These are phyloP conservation scores for Leiothrix lutea DNA, from an alignment of 2,113 vertebrate species.

Conservation along the genomic window DNA sequence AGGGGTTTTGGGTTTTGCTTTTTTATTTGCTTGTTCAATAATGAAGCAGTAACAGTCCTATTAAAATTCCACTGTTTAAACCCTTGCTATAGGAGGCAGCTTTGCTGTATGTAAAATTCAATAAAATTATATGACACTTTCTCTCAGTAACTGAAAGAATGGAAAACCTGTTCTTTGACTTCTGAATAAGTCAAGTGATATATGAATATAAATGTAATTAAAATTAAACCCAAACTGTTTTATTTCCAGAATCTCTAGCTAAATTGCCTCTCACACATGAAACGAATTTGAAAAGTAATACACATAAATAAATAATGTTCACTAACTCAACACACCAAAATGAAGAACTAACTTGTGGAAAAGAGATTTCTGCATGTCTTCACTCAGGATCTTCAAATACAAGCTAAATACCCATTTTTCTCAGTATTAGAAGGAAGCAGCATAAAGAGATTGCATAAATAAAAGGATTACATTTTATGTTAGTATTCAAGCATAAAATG, in stretches of 20 bases:
- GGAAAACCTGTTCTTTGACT: neutral
- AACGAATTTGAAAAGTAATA: neutral
- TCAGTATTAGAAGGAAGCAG: neutral
- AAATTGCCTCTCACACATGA: neutral
- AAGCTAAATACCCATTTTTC: neutral
- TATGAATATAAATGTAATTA: neutral
- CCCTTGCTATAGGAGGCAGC: neutral
- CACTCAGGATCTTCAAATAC: neutral
- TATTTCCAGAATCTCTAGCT: neutral
- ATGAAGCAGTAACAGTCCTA: neutral
- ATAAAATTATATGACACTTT: neutral
- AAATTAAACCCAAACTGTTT: neutral
- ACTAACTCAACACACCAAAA: neutral
- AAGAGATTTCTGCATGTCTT: neutral
- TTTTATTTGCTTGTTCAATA: neutral
- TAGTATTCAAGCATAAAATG: neutral
- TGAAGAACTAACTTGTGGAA: neutral
- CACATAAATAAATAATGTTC: neutral
- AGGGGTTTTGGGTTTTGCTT: accelerated
- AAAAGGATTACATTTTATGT: neutral
- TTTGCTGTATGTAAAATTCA: neutral
- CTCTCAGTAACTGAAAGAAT: neutral
- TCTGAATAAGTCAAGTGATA: neutral
- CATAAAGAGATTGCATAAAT: neutral
- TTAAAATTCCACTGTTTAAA: neutral